Base-by-base conservation (phyloP, 1,140 invertebrate genomes). In the Leptopilina clavipes region DNA sequence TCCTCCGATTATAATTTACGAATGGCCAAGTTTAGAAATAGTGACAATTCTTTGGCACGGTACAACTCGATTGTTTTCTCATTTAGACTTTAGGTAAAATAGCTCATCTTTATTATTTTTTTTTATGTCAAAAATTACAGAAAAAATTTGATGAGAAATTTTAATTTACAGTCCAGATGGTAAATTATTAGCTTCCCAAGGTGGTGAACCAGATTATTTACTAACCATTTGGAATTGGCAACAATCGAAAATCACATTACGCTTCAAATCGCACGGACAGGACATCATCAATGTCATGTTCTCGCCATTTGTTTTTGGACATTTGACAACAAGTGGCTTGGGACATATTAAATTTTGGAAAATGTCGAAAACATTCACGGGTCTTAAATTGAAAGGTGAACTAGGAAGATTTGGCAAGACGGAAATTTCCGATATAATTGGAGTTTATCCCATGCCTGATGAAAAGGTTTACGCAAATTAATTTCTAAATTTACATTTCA, bases 311-410 rank as follows among this genome's bases (percentile, higher is more conserved):
- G 92, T 95, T 78, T 93, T 94, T 7, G 95, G 94, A 3, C 93
- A 96, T 80, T 90, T 98, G 25, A 95, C 94, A 7, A 94, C 96
- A 0, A 92, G 94, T 81, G 96, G 96, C 91, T 86, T 87, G 0
- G 93, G 93, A 17, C 97, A 98, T 86, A 96, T 98, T 74, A 96
- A 96, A 91, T 97, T 97, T 91, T 98, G 97, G 97, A 97, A 96
- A 92, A 97, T 98, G 93, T 94, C 94, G 0, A 86, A 93, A 80
- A 97, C 97, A 0, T 98, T 97, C 85, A 98, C 97, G 0, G 97
- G 97, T 1, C 87, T 98, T 0, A 98, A 98, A 87, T 89, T 98
- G 1, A 94, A 97, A 89, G 96, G 96, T 3, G 93, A 95, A 84
- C 85, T 96, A 18, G 97, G 97, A 6, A 92, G 95, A 86, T 98